phyloP scores from a whole-genome alignment of 1,140 invertebrate genomes.

The Dryas iulia region DNA sequence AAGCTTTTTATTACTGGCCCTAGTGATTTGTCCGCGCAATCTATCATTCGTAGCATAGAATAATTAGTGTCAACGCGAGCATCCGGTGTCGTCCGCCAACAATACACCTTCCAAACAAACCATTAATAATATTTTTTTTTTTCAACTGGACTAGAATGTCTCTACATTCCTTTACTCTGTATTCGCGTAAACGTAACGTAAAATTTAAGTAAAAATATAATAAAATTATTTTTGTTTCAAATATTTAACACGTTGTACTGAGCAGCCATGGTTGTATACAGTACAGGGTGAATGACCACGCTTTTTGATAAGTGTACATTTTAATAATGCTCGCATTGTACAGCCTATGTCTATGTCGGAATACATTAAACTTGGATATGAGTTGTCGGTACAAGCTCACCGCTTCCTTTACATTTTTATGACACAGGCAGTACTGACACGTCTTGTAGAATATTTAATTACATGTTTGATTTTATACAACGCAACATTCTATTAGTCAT shows the following conservation, averaged over 20 bases:
- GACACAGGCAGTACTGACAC: conserved; percentile 15
- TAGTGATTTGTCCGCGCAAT: conserved; percentile 76
- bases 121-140: conserved; percentile 62
- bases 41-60: conserved; percentile 73
- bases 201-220: neutral
- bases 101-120: conserved; percentile 74
- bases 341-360: conserved; percentile 48
- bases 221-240: neutral
- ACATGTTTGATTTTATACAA: neutral
- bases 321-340: conserved; percentile 72
- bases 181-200: neutral
- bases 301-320: conserved; percentile 68
- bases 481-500: neutral
- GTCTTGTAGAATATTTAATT: conserved; percentile 19
- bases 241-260: neutral
- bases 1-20: conserved; percentile 59
- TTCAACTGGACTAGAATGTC: neutral
- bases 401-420: conserved; percentile 30
- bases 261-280: neutral
- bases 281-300: conserved; percentile 60
- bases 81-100: conserved; percentile 62
- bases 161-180: conserved; percentile 1
- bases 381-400: conserved; percentile 21
- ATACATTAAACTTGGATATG: conserved; percentile 55
- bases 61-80: conserved; percentile 74